Percentiles rank a stretch among this genome's conserved stretches.
These are phyloP conservation scores for Aricia artaxerxes DNA, from an alignment of 2,888 invertebrate species.

Conservation along the genomic window DNA sequence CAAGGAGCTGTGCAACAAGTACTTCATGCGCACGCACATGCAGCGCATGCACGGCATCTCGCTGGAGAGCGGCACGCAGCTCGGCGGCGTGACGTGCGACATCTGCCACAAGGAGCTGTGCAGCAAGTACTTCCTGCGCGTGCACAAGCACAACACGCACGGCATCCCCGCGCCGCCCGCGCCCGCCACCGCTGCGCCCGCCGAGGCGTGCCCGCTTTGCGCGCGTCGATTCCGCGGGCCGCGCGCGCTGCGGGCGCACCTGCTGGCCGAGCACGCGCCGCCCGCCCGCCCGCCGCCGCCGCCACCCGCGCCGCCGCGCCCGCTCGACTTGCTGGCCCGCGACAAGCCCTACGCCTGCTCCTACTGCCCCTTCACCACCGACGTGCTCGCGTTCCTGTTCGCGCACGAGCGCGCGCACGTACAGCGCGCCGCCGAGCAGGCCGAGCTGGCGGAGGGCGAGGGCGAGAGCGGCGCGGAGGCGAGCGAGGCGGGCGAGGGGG, in stretches of 20 bases:
- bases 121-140: constrained; percentile 97
- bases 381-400: constrained; percentile 93
- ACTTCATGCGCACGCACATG: constrained; percentile 99
- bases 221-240: constrained; percentile 92
- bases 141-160: constrained; percentile 98
- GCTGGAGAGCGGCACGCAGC: constrained; percentile 94
- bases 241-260: constrained; percentile 92
- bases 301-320: constrained; percentile 69
- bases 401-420: constrained; percentile 94
- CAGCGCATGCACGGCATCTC: constrained; percentile 98
- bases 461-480: constrained; percentile 50
- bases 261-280: constrained; percentile 91
- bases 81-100: constrained; percentile 96
- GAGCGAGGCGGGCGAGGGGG: constrained; percentile 52
- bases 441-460: constrained; percentile 45
- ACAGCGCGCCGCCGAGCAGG: constrained; percentile 55
- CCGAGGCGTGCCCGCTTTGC: constrained; percentile 88
- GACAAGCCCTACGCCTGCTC: constrained; percentile 93
- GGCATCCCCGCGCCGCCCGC: constrained; percentile 94
- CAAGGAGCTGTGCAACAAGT: constrained; percentile 99
- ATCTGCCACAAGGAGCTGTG: constrained; percentile 99
- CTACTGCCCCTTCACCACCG: constrained; percentile 93
- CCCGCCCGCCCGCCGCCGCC: constrained; percentile 65
- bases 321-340: constrained; percentile 78
- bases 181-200: constrained; percentile 72